phyloP scores from a whole-genome alignment of 1,140 invertebrate species.

The Archegozetes longisetosus region DNA sequence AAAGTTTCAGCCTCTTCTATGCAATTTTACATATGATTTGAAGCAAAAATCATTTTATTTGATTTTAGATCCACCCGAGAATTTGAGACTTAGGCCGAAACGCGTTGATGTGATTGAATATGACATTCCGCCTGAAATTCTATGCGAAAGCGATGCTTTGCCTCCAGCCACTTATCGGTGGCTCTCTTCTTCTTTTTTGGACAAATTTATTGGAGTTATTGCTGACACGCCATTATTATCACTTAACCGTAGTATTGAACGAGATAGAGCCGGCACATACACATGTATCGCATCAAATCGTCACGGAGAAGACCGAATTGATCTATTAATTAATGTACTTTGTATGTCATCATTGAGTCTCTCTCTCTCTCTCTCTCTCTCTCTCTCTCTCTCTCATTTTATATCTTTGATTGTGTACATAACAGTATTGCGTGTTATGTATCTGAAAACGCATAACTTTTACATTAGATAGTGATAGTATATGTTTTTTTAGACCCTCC shows the following conservation, averaged over 20 bases:
- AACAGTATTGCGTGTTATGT: no score
- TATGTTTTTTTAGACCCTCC: constrained; percentile 48
- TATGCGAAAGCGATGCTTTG: constrained; percentile 54
- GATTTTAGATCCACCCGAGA: constrained; percentile 61
- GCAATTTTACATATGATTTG: no score
- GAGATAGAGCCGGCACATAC: constrained; percentile 47
- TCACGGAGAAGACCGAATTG: constrained; percentile 47
- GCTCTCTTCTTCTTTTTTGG: constrained; percentile 24
- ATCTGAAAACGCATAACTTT: no score
- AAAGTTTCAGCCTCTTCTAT: no score
- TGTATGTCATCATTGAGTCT: constrained; percentile 42
- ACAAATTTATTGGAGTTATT: constrained; percentile 12
- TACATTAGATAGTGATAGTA: no score
- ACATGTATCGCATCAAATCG: constrained; percentile 55
- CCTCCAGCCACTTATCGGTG: constrained; percentile 51
- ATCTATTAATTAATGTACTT: constrained; percentile 52
- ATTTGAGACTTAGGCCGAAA: constrained; percentile 52
- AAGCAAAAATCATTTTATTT: background rate
- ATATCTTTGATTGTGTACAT: no score
- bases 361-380: background rate
- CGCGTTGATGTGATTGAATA: constrained; percentile 57
- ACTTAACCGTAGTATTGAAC: constrained; percentile 39
- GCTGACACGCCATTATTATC: constrained; percentile 15
- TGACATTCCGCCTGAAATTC: constrained; percentile 51
- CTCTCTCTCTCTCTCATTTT: background rate